A percentile compares a stretch with the other conserved stretches of the same genome.
Evolutionary conservation across 92 coral and sea anemone genomes (phyloP).

Genomic region (Bergia puertoricense): DNA sequence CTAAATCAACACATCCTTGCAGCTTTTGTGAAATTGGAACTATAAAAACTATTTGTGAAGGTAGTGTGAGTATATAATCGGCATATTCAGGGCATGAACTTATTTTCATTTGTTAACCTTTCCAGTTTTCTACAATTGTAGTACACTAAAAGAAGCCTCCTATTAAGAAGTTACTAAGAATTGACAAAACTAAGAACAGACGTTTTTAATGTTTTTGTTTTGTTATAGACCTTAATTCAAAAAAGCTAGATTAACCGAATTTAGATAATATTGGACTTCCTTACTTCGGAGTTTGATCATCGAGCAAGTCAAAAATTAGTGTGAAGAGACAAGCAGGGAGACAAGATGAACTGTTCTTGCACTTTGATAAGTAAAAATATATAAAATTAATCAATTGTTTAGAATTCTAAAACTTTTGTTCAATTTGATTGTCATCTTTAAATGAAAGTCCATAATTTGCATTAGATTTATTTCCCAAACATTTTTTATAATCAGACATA

Average conservation of each 20-base stretch:
- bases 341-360: background rate
- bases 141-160: background rate
- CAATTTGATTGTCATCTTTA: background rate
- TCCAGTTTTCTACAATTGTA: background rate
- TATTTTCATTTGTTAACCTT: background rate
- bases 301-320: background rate
- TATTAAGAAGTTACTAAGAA: too few relatives aligned
- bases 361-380: too few relatives aligned
- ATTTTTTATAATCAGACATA: too few relatives aligned
- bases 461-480: background rate
- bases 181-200: too few relatives aligned
- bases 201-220: background rate
- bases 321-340: background rate
- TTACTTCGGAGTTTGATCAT: background rate
- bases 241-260: background rate
- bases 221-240: background rate
- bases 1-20: background rate
- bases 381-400: background rate
- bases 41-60: too few relatives aligned
- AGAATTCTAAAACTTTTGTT: background rate
- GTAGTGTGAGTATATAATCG: background rate
- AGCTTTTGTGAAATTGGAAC: background rate
- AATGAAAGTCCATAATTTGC: background rate
- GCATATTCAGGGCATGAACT: background rate
- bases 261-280: background rate